Conservation (phyloP, 2,113 vertebrate species). For the Odontesthes bonariensis region DNA sequence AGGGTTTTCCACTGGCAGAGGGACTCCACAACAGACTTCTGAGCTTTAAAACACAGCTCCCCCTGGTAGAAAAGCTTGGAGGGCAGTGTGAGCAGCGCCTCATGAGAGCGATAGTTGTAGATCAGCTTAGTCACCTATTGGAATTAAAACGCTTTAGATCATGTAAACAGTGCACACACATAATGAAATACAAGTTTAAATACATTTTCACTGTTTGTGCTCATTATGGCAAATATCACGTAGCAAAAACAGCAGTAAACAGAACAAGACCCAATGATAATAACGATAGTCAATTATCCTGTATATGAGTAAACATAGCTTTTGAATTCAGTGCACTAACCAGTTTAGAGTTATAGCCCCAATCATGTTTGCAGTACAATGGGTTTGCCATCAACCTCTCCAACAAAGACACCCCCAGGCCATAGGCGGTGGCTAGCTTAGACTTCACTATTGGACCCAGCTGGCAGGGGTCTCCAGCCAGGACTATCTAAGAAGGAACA, state of each 20-base stretch:
- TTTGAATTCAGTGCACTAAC: conserved; percentile 77
- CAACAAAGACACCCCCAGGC: conserved; percentile 89
- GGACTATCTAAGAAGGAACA: conserved; percentile 83
- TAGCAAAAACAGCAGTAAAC: neutral
- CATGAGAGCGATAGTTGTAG: conserved; percentile 94
- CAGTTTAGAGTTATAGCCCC: conserved; percentile 91
- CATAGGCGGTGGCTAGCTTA: conserved; percentile 85
- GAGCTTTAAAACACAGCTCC: conserved; percentile 87
- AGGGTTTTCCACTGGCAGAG: conserved; percentile 89
- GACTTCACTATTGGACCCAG: conserved; percentile 94
- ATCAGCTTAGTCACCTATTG: conserved; percentile 92
- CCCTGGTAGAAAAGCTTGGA: conserved; percentile 92
- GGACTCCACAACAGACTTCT: conserved; percentile 80
- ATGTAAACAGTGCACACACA: neutral
- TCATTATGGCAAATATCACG: neutral
- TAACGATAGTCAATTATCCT: no score
- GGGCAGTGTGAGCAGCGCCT: conserved; percentile 87
- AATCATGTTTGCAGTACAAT: conserved; percentile 85
- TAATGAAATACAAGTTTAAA: neutral
- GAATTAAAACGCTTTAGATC: neutral
- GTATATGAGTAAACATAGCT: no score
- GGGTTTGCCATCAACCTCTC: conserved; percentile 90
- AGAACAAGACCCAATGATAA: neutral
- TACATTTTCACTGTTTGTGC: neutral
- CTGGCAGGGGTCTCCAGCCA: conserved; percentile 94